phyloP scores from a whole-genome alignment of 2,888 invertebrate species.

The Cheilosia soror region DNA sequence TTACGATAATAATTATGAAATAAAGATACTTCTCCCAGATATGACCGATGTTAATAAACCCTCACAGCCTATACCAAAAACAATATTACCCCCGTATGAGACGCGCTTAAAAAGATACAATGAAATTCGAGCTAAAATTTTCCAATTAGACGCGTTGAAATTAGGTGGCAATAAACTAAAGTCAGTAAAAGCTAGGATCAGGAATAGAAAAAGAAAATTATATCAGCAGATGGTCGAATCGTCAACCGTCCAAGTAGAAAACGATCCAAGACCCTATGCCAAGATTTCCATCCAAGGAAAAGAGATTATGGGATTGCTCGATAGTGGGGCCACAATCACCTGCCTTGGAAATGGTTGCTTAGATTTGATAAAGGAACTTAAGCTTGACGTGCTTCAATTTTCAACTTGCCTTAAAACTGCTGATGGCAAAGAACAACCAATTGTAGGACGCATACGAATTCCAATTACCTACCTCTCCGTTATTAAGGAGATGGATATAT shows the following conservation, averaged over 20 bases:
- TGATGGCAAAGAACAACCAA: not conserved
- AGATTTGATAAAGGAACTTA: not conserved
- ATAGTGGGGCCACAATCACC: conserved; percentile 41
- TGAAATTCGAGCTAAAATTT: not conserved
- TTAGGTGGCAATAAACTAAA: not conserved
- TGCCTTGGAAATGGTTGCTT: conserved; percentile 29
- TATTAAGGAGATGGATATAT: conserved; percentile 12
- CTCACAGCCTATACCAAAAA: not conserved
- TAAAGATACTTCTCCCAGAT: not conserved
- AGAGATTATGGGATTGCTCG: conserved; percentile 33
- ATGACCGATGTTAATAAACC: not conserved
- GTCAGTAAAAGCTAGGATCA: not conserved
- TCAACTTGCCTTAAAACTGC: not conserved
- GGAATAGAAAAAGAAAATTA: not conserved
- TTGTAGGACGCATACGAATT: not conserved
- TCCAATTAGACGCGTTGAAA: not conserved
- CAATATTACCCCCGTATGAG: not conserved
- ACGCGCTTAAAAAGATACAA: not conserved
- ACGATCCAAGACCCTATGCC: conserved; percentile 50
- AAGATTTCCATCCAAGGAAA: conserved; percentile 9
- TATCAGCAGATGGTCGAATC: not conserved
- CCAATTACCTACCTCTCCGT: not conserved
- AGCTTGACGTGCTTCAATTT: not conserved
- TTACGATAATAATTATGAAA: not conserved
- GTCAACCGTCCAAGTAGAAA: not conserved